These are phyloP conservation scores for Caenorhabditis zanzibari DNA, from an alignment of 2,888 invertebrate species.

Conservation along the genomic window DNA sequence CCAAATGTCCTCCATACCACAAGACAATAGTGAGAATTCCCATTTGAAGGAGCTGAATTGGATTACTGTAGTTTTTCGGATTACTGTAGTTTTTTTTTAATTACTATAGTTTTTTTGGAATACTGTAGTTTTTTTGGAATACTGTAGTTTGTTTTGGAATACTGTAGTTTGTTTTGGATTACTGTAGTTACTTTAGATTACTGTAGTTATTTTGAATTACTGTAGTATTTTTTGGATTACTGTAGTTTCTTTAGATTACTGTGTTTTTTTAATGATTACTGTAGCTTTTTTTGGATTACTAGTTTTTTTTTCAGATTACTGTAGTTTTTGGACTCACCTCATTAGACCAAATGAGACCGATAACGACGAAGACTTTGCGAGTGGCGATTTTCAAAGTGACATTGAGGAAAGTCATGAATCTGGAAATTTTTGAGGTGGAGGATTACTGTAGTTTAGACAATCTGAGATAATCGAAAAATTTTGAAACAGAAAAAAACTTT, in stretches of 20 bases:
- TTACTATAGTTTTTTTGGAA: too few species aligned
- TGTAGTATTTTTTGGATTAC: neutral
- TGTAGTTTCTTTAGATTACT: too few species aligned
- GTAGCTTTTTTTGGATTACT: too few species aligned
- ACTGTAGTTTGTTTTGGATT: neutral
- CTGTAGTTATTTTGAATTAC: neutral
- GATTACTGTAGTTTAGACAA: too few species aligned
- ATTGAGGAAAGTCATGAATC: constrained; percentile 79
- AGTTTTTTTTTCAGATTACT: neutral
- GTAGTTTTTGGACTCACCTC: constrained; percentile 73
- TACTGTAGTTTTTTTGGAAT: neutral
- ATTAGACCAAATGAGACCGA: constrained; percentile 84
- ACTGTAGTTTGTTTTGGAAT: neutral
- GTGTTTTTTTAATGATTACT: too few species aligned
- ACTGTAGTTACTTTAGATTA: neutral
- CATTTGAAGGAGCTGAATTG: constrained; percentile 81
- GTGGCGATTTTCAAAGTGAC: constrained; percentile 79
- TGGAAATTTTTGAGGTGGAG: constrained; percentile 62
- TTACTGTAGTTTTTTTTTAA: too few species aligned
- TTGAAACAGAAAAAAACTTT: neutral
- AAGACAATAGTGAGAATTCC: constrained; percentile 83
- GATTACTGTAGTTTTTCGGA: neutral
- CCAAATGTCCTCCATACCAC: constrained; percentile 85
- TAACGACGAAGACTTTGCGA: constrained; percentile 84
- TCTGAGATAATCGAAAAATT: too few species aligned